Conservation (phyloP, 2,113 vertebrate species). For the Coptodon bakossiorum region DNA sequence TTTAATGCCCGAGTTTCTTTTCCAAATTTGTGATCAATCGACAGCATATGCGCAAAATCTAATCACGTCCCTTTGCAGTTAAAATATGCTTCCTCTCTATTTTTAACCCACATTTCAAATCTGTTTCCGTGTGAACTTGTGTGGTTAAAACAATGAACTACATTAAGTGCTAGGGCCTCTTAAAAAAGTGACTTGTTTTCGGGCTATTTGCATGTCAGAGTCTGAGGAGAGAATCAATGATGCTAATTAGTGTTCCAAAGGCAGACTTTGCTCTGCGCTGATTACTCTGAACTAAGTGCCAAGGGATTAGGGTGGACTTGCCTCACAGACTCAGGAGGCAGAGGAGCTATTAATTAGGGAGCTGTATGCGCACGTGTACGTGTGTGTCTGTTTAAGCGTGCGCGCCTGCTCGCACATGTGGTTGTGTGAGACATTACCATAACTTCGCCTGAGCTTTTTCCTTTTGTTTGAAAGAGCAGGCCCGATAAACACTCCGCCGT, state of each 20-base stretch:
- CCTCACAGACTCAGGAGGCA: conserved; percentile 58
- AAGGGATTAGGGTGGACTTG: conserved; percentile 66
- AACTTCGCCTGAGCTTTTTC: conserved; percentile 8
- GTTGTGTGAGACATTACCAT: conserved; percentile 11
- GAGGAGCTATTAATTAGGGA: conserved; percentile 66
- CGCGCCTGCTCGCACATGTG: conserved; percentile 10
- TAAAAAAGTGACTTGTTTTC: conserved; percentile 38
- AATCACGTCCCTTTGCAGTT: neutral
- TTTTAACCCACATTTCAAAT: neutral
- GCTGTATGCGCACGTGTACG: neutral
- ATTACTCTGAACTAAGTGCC: conserved; percentile 64
- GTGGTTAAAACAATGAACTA: neutral
- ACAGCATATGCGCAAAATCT: neutral
- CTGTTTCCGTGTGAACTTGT: neutral
- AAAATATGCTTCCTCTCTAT: neutral
- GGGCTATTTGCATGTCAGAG: conserved; percentile 55
- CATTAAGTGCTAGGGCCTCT: neutral
- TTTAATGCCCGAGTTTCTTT: neutral
- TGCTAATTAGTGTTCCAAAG: conserved; percentile 68
- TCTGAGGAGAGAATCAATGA: conserved; percentile 60
- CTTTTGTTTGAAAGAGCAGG: conserved; percentile 30
- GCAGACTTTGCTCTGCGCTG: conserved; percentile 56
- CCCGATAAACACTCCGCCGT: neutral
- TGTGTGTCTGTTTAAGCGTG: conserved; percentile 1
- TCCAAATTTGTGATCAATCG: neutral